Percentiles rank a stretch among this genome's conserved stretches.
These are phyloP conservation scores for Paguma larvata DNA, from an alignment of 2,797 vertebrate species.

Conservation along the genomic window DNA sequence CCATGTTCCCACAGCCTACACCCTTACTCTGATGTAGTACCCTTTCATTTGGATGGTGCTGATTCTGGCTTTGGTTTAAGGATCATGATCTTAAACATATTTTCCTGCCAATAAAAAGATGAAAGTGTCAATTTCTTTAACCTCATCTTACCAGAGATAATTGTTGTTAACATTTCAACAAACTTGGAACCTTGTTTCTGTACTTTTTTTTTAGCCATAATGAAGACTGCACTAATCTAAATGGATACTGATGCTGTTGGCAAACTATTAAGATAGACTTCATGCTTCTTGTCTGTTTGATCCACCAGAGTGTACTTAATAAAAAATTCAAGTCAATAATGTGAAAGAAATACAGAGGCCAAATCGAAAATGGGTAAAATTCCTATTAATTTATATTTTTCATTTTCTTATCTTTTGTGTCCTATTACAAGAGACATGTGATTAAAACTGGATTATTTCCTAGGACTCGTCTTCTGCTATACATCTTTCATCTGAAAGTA, in stretches of 20 bases:
- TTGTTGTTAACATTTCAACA: slow-evolving; percentile 28
- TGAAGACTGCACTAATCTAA: slow-evolving; percentile 12
- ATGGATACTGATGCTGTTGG: slow-evolving; percentile 14
- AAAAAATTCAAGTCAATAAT: slow-evolving; percentile 56
- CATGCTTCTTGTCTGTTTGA: not conserved
- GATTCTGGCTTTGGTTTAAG: slow-evolving; percentile 1
- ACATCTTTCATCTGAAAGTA: slow-evolving; percentile 73
- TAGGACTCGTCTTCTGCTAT: slow-evolving; percentile 24
- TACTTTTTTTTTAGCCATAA: slow-evolving; percentile 26
- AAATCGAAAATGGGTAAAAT: slow-evolving; percentile 69
- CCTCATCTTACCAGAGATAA: not conserved
- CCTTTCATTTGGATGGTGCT: not conserved
- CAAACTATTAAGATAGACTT: slow-evolving; percentile 11
- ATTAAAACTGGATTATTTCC: slow-evolving; percentile 79
- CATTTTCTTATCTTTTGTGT: slow-evolving; percentile 68
- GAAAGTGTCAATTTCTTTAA: not conserved
- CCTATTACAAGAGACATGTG: slow-evolving; percentile 58
- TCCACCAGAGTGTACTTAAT: not conserved
- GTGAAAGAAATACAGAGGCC: slow-evolving; percentile 73
- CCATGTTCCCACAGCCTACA: not conserved
- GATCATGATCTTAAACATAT: slow-evolving; percentile 33
- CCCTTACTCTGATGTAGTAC: not conserved
- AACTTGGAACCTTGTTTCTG: slow-evolving; percentile 13
- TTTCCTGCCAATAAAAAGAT: slow-evolving; percentile 21
- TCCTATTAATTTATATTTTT: slow-evolving; percentile 70